phyloP scores from a whole-genome alignment of 2,888 invertebrate genomes.

The Nipponacmea schrenckii region DNA sequence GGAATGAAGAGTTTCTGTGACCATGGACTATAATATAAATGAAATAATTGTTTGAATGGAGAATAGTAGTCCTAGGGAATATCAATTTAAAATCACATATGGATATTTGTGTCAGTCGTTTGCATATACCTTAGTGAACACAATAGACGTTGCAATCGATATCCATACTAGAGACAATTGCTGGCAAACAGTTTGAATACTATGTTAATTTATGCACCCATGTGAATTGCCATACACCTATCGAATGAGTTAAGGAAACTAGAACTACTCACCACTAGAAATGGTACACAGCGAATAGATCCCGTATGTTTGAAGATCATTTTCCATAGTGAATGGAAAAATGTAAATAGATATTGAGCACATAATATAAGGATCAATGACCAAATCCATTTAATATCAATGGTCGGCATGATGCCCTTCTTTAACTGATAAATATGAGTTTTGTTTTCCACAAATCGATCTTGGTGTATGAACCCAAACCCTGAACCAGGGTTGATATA shows the following conservation, averaged over 20 bases:
- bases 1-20: constrained; percentile 13
- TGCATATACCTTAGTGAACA: too few species aligned
- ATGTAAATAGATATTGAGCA: constrained; percentile 26
- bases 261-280: constrained; percentile 10
- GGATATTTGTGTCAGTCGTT: too few species aligned
- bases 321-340: constrained; percentile 23
- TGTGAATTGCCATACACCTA: neutral
- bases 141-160: too few species aligned
- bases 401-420: neutral
- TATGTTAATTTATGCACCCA: neutral
- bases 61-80: neutral
- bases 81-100: too few species aligned
- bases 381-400: constrained; percentile 31
- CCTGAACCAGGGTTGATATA: constrained; percentile 12
- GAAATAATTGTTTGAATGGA: neutral
- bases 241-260: neutral
- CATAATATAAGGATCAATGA: constrained; percentile 24
- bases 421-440: neutral
- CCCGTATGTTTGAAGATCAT: constrained; percentile 25
- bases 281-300: neutral
- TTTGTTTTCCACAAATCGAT: neutral
- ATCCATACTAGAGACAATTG: too few species aligned
- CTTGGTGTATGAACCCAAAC: neutral
- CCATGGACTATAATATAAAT: constrained; percentile 1
- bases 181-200: too few species aligned